These are phyloP conservation scores for Paradoxurus hermaphroditus DNA, from an alignment of 2,113 vertebrate species.

Conservation along the genomic window DNA sequence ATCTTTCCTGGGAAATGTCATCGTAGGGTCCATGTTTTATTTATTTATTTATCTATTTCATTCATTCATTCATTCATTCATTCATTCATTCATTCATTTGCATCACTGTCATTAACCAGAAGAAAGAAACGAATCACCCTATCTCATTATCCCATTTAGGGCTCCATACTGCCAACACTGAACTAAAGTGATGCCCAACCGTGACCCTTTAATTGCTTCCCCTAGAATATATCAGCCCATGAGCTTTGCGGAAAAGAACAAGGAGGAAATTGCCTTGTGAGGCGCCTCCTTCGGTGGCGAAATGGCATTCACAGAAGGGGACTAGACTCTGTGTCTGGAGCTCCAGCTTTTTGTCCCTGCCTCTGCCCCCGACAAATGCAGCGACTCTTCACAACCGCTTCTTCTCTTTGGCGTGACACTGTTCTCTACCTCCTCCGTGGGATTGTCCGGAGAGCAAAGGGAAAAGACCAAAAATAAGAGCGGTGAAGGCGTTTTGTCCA, in stretches of 20 bases:
- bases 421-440: not conserved
- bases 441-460: not conserved
- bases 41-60: too few species aligned
- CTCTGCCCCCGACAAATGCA: not conserved
- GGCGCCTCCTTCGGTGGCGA: slow-evolving; percentile 9
- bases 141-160: slow-evolving; percentile 4
- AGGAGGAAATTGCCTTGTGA: not conserved
- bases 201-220: slow-evolving; percentile 11
- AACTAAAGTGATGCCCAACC: slow-evolving; percentile 40
- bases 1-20: not conserved
- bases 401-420: not conserved
- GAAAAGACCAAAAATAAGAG: not conserved
- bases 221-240: not conserved
- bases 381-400: not conserved
- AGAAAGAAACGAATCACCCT: slow-evolving; percentile 18
- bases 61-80: too few species aligned
- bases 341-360: not conserved
- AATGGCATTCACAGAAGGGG: slow-evolving; percentile 14
- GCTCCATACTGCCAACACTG: not conserved
- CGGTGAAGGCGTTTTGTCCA: not conserved
- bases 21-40: not conserved
- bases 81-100: not conserved
- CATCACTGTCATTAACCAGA: not conserved
- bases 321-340: not conserved
- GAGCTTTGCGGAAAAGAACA: slow-evolving; percentile 40